Base-by-base conservation (phyloP, 1,140 invertebrate genomes). In the Trachelipus rathkii region DNA sequence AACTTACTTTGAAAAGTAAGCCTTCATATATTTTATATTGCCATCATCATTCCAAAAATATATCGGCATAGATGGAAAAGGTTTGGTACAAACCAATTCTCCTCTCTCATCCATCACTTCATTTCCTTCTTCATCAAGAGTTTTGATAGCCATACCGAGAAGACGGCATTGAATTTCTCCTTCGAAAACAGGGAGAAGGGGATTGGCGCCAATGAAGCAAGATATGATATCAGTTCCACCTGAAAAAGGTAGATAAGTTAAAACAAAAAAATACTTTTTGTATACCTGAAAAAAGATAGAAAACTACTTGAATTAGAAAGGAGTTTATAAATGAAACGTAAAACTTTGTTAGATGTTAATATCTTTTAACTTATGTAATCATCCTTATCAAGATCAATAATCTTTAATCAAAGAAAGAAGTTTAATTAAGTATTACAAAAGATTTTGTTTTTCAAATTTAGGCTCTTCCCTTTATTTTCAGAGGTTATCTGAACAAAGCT, bases 171-270 rank as follows among this genome's bases (percentile, higher is more conserved):
- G 88, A 71, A 90, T 87, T 84, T 90, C 88, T 23, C 89, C 89
- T 71, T 83, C 82, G 77, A 87, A 83, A 6, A 90, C 88, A 13
- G 88, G 88, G 15, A 88, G 75, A 50, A 84, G 86, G 44, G 85
- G 83, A 76, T 87, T 88, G 72, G 86, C 85, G 44, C 89, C 89
- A 84, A 88, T 87, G 83, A 90, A 90, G 82, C 87, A 89, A 8
- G 87, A 88, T 76, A 88, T 87, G 67, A 88, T 89, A 82, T 89
- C 89, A 19, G 89, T 89, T 10, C 88, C 89, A 77, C 89, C 89
- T 86, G 81, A 10, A 75, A 77, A 79, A 33, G 6, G 33, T 3
- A 33, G 33, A 70, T 33, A 33, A 33, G 6, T 33, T 33, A 33
- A 33, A 33, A 33, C 33, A 1, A 3, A 3, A 33, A 33, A 33